Conservation (phyloP, 2,113 vertebrate genomes). For the Mobula birostris region DNA sequence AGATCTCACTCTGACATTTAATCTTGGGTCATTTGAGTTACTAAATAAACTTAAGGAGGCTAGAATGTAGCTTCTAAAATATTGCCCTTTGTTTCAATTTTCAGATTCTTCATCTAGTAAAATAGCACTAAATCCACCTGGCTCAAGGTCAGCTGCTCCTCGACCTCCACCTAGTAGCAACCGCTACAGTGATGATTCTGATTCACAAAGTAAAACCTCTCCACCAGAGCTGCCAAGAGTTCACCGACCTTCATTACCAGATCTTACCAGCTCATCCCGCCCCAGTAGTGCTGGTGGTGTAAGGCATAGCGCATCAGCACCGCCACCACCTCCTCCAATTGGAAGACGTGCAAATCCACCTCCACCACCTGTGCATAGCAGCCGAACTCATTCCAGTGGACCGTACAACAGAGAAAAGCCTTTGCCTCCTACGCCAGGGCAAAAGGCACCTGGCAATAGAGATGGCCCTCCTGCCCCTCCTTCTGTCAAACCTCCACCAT, state of each 20-base stretch:
- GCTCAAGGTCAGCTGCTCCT: slow-evolving; percentile 67
- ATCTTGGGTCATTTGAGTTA: neutral
- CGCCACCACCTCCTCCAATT: slow-evolving; percentile 73
- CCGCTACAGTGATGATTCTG: slow-evolving; percentile 67
- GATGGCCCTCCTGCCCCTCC: slow-evolving; percentile 60
- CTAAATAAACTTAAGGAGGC: neutral
- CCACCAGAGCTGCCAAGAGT: slow-evolving; percentile 68
- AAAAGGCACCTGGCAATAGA: slow-evolving; percentile 55
- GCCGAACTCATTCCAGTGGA: slow-evolving; percentile 49
- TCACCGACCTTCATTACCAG: slow-evolving; percentile 79
- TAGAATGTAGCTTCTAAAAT: neutral
- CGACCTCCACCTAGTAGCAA: slow-evolving; percentile 54
- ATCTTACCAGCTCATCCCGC: slow-evolving; percentile 66
- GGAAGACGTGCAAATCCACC: slow-evolving; percentile 59
- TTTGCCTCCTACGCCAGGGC: slow-evolving; percentile 66
- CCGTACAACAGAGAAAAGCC: slow-evolving; percentile 63
- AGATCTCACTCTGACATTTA: neutral
- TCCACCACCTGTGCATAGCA: slow-evolving; percentile 51
- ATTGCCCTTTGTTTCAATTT: neutral
- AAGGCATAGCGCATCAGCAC: slow-evolving; percentile 82
- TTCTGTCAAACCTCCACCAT: slow-evolving; percentile 61
- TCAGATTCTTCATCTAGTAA: slow-evolving; percentile 66
- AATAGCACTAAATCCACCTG: slow-evolving; percentile 67
- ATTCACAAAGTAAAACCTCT: slow-evolving; percentile 53
- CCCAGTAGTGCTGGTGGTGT: slow-evolving; percentile 56